Evolutionary conservation across 2,113 vertebrate species (phyloP), one percentile per base, ranked within the genome.

Genomic region (Saccopteryx bilineata): DNA sequence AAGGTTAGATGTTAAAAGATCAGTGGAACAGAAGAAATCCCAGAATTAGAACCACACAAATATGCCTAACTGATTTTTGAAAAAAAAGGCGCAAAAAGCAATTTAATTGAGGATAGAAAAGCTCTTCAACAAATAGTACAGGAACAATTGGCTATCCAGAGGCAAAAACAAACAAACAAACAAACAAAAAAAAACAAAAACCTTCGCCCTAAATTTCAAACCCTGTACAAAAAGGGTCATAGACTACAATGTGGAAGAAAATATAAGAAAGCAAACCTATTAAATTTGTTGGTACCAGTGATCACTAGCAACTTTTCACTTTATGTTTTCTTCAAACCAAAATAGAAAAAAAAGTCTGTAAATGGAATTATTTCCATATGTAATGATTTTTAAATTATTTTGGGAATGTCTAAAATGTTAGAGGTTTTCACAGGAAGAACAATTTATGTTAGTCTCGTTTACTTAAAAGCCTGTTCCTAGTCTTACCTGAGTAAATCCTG

Each of bases 381-480:
- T 82, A 76, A 68, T 54, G 9, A 92, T 82, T 92, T 69, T n/a
- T 68, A 75, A 80, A 82, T 68, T 66, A 75, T 66, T 87, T 61
- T 31, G 60, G 24, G 31, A 68, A 23, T 87, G 60, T 69, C 52
- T 52, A 52, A 68, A 95, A 82, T 87, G 60, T 82, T 87, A 92
- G 74, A 28, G 52, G 46, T 61, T 75, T 60, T 60, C 39, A 60
- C 21, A 9, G 82, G 69, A 48, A 93, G 56, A 50, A 68, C 17
- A 92, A 75, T 28, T 87, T 46, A 92, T 60, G 87, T 75, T 66
- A 60, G 56, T 93, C 31, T 76, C 17, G 2, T 80, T 91, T 83
- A 71, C 78, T 91, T 87, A 79, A 72, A 79, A 90, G 18, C 6
- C n/a, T 84, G 19, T 26, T 92, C 61, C 21, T 94, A 1, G 7